Percentiles rank a stretch among this genome's conserved stretches.
phyloP scores from a whole-genome alignment of 92 coral and sea anemone genomes.

The Actinernus sp. region DNA sequence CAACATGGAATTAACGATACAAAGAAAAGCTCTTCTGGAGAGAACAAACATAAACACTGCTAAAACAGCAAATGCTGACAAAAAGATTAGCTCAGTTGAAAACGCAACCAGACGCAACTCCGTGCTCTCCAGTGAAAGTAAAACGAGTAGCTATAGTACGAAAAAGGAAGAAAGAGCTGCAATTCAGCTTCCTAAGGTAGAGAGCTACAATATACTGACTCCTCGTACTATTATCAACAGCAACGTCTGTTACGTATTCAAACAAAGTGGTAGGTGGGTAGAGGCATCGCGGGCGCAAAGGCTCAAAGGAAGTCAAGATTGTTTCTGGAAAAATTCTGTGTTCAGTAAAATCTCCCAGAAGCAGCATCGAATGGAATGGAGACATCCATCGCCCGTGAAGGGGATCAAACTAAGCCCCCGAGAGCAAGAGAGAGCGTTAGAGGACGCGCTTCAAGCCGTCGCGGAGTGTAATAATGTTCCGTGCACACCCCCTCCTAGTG shows the following conservation, averaged over 20 bases:
- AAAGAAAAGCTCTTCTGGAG: too few relatives aligned
- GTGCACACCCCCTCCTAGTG: not conserved
- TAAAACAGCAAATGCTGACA: too few relatives aligned
- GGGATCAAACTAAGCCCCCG: slow-evolving; percentile 18
- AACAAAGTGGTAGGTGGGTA: not conserved
- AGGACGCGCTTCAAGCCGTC: not conserved
- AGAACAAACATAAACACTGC: too few relatives aligned
- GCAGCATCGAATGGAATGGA: slow-evolving; percentile 3
- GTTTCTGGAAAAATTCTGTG: not conserved
- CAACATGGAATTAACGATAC: too few relatives aligned
- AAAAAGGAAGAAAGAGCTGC: not conserved
- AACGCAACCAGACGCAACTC: too few relatives aligned
- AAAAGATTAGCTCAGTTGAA: too few relatives aligned
- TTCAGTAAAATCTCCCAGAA: not conserved
- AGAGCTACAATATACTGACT: slow-evolving; percentile 35
- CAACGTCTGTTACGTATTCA: slow-evolving; percentile 13
- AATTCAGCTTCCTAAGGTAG: slow-evolving; percentile 41
- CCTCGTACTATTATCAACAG: slow-evolving; percentile 16
- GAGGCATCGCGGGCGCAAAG: not conserved
- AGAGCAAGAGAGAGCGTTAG: slow-evolving; percentile 10
- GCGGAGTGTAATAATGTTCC: slow-evolving; percentile 11
- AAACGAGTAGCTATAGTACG: not conserved
- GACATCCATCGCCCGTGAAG: slow-evolving; percentile 49
- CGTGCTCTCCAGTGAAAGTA: too few relatives aligned
- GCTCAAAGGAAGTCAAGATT: not conserved